phyloP scores from a whole-genome alignment of 2,797 vertebrate genomes.

The Enteromius radiatus region DNA sequence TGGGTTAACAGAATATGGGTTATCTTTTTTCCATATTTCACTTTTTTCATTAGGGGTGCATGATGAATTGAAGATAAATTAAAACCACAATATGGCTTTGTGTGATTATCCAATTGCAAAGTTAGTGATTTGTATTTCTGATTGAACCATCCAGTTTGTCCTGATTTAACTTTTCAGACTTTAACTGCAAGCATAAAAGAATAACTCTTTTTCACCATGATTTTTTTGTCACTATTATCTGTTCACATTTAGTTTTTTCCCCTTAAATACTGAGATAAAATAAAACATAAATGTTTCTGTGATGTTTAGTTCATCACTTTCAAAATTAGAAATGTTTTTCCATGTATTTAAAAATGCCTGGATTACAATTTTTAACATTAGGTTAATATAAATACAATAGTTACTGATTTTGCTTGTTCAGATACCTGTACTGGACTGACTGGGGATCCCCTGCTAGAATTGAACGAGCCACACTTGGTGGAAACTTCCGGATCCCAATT shows the following conservation, averaged over 20 bases:
- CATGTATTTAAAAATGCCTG: neutral
- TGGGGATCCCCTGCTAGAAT: conserved; percentile 90
- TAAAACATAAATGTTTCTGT: neutral
- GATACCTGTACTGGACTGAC: conserved; percentile 94
- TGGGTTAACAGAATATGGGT: neutral
- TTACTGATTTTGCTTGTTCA: conserved; percentile 60
- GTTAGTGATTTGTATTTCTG: neutral
- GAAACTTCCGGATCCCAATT: conserved; percentile 86
- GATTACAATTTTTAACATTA: neutral
- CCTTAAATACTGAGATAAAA: neutral
- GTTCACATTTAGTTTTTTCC: neutral
- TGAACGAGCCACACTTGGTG: conserved; percentile 89
- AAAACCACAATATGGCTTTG: neutral
- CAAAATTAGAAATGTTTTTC: neutral
- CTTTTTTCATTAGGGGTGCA: neutral
- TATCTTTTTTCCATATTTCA: neutral
- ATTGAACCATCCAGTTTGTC: neutral
- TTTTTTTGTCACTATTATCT: neutral
- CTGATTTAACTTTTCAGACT: neutral
- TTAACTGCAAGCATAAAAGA: neutral
- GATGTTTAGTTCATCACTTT: neutral
- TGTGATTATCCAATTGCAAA: neutral
- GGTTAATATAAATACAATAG: neutral
- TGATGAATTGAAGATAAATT: neutral
- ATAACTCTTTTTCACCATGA: neutral